phyloP scores from a whole-genome alignment of 2,797 vertebrate species.

The Sardinella longiceps region DNA sequence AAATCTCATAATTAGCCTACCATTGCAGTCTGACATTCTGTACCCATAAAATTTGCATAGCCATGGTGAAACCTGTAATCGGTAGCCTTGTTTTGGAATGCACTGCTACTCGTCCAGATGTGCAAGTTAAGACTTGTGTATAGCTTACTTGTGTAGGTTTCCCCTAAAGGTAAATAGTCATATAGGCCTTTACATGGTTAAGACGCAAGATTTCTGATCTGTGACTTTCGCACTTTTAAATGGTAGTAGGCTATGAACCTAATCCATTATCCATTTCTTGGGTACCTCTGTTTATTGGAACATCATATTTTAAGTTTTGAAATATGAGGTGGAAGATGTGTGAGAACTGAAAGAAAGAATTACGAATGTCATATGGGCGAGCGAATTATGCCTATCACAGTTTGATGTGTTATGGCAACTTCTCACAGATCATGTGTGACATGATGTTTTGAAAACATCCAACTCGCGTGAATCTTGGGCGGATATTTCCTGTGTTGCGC shows the following conservation, averaged over 20 bases:
- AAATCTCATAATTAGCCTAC: background rate
- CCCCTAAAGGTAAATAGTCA: background rate
- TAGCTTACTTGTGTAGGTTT: background rate
- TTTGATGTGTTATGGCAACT: background rate
- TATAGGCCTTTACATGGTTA: background rate
- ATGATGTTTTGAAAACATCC: background rate
- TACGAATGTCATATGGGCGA: too few relatives aligned
- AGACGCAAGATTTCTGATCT: background rate
- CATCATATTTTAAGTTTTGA: background rate
- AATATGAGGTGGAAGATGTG: background rate
- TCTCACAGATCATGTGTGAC: background rate
- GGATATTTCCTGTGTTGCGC: too few relatives aligned
- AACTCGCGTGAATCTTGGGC: background rate
- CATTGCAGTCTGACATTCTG: too few relatives aligned
- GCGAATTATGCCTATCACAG: background rate
- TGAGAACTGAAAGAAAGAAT: too few relatives aligned
- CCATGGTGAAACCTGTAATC: background rate
- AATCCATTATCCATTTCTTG: background rate
- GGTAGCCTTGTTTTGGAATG: background rate
- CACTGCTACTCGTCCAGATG: background rate
- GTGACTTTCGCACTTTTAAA: too few relatives aligned
- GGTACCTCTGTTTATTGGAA: too few relatives aligned
- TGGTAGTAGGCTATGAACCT: too few relatives aligned
- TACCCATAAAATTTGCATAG: background rate
- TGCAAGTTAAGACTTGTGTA: slow-evolving; percentile 4